Percentiles rank a stretch among this genome's conserved stretches.
These are phyloP conservation scores for Balaenoptera acutorostrata DNA, from an alignment of 2,113 vertebrate genomes.

Conservation along the genomic window DNA sequence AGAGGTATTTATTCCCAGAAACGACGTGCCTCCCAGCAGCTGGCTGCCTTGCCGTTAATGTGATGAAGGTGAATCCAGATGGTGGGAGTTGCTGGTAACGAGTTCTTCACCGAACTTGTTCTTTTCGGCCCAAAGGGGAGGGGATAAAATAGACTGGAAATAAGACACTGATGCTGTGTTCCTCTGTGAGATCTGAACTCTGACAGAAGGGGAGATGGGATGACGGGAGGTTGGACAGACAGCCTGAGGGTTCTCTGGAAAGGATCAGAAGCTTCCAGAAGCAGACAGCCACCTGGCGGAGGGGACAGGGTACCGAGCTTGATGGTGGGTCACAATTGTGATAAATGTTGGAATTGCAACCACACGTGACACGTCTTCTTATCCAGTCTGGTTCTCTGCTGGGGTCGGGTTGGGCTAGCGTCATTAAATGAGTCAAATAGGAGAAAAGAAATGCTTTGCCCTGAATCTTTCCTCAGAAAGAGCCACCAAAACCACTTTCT, in stretches of 20 bases:
- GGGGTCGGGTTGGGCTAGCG: neutral
- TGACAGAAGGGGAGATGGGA: neutral
- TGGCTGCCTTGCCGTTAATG: fast-evolving
- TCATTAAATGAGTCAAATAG: neutral
- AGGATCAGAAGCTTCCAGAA: neutral
- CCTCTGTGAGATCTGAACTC: neutral
- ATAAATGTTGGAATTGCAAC: neutral
- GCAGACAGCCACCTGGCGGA: neutral
- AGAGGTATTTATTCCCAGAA: neutral
- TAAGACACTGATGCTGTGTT: neutral
- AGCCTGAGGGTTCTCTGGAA: neutral
- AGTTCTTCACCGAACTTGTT: neutral
- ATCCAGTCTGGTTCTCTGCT: neutral
- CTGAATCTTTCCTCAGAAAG: neutral
- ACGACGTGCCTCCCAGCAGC: neutral
- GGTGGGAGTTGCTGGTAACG: too few relatives aligned
- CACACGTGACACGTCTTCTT: neutral
- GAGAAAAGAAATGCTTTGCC: neutral
- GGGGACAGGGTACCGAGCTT: neutral
- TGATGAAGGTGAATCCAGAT: neutral
- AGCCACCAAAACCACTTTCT: neutral
- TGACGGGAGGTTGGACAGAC: neutral
- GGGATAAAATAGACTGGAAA: neutral
- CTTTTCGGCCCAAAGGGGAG: neutral
- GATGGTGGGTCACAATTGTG: neutral